Evolutionary conservation across 2,888 invertebrate genomes (phyloP).

Genomic region (Vannuccia rotundouncinata): DNA sequence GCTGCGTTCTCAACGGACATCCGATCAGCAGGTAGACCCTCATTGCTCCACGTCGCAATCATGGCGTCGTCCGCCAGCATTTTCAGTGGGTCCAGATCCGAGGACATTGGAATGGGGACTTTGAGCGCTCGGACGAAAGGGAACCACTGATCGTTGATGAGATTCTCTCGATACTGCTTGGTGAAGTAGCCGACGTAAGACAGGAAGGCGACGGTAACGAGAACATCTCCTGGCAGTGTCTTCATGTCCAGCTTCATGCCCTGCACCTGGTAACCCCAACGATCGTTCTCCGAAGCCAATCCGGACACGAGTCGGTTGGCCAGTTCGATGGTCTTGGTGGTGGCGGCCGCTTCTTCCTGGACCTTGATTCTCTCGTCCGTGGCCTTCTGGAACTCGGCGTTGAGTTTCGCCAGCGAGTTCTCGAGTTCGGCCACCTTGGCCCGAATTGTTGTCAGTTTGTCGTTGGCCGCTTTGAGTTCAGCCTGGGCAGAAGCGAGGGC

Average conservation of each 20-base stretch:
- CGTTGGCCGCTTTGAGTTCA: slow-evolving; percentile 79
- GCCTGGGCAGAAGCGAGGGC: slow-evolving; percentile 85
- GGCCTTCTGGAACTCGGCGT: slow-evolving; percentile 85
- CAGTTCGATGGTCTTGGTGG: slow-evolving; percentile 78
- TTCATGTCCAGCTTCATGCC: slow-evolving; percentile 38
- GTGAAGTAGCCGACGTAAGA: slow-evolving; percentile 95
- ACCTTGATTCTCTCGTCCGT: slow-evolving; percentile 76
- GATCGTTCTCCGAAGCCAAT: slow-evolving; percentile 85
- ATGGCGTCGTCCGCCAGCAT: slow-evolving; percentile 86
- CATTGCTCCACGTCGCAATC: slow-evolving; percentile 91
- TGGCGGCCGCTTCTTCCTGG: slow-evolving; percentile 87
- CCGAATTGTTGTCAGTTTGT: slow-evolving; percentile 76
- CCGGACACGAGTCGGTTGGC: slow-evolving; percentile 90
- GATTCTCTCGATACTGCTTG: slow-evolving; percentile 78
- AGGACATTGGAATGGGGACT: slow-evolving; percentile 80
- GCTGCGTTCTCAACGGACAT: slow-evolving; percentile 97
- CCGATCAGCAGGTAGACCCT: slow-evolving; percentile 84
- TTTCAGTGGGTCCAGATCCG: slow-evolving; percentile 75
- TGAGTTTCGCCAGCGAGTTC: slow-evolving; percentile 75
- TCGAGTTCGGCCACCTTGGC: slow-evolving; percentile 80
- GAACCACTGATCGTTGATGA: slow-evolving; percentile 67
- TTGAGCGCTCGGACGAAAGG: slow-evolving; percentile 69
- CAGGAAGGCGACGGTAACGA: slow-evolving; percentile 86
- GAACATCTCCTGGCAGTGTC: slow-evolving; percentile 85
- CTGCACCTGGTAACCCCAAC: slow-evolving; percentile 84